phyloP scores from a whole-genome alignment of 2,797 vertebrate species.

The Buceros bicornis region DNA sequence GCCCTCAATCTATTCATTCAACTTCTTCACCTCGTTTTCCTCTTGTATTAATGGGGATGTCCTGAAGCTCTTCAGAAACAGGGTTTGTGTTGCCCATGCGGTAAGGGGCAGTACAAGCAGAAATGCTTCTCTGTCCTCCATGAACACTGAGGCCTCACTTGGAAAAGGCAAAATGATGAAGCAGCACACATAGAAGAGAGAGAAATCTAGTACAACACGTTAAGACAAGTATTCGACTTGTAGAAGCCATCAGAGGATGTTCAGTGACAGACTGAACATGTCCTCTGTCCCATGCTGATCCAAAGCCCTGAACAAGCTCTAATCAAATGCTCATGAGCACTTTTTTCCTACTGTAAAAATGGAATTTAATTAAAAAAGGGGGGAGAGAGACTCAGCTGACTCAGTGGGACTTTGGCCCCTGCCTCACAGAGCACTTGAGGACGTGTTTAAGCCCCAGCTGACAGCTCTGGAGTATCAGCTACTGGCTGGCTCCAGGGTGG shows the following conservation, averaged over 20 bases:
- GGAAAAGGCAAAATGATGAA: background rate
- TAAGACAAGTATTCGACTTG: background rate
- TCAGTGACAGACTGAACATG: background rate
- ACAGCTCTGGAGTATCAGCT: background rate
- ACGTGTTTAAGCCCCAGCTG: background rate
- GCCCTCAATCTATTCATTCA: background rate
- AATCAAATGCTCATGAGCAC: background rate
- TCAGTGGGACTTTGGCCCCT: constrained; percentile 14
- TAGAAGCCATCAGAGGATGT: background rate
- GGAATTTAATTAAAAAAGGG: constrained; percentile 30
- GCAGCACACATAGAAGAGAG: background rate
- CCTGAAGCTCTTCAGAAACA: background rate
- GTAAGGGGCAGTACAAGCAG: background rate
- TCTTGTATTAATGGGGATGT: background rate
- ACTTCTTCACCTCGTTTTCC: background rate
- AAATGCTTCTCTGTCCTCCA: background rate
- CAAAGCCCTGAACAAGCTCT: background rate
- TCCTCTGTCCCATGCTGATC: background rate
- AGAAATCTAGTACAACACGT: background rate
- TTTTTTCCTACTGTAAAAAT: background rate
- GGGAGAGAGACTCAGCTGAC: background rate
- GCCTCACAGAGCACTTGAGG: background rate
- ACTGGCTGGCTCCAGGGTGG: background rate
- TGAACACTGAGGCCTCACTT: background rate
- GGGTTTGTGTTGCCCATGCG: background rate